Conservation (phyloP, 2,113 vertebrate genomes). For the Anthoscopus minutus region DNA sequence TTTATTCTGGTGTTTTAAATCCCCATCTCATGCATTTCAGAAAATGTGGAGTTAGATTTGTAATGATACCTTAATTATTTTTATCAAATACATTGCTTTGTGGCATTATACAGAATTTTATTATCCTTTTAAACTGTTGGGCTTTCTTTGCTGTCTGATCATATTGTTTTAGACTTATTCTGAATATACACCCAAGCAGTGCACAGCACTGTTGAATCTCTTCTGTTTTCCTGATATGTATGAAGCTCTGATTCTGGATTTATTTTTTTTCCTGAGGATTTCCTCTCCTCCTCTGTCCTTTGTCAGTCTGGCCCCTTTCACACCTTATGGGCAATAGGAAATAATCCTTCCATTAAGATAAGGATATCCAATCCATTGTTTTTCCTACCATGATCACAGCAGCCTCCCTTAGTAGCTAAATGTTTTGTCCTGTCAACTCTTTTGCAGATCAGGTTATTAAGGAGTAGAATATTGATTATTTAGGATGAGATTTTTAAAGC, state of each 20-base stretch:
- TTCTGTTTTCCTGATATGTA: constrained; percentile 36
- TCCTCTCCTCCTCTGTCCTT: not conserved
- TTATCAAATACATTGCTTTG: constrained; percentile 44
- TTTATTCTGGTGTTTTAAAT: constrained; percentile 30
- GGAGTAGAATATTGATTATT: constrained; percentile 57
- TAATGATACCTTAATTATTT: constrained; percentile 48
- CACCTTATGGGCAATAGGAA: not conserved
- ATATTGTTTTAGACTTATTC: constrained; percentile 52
- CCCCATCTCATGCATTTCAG: constrained; percentile 31
- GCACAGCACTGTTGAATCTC: constrained; percentile 22
- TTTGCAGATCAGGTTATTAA: constrained; percentile 53
- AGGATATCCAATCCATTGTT: not conserved
- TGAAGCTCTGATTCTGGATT: constrained; percentile 39
- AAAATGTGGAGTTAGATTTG: constrained; percentile 33
- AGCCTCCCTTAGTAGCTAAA: constrained; percentile 40
- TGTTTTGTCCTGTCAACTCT: constrained; percentile 48
- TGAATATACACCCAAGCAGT: constrained; percentile 2
- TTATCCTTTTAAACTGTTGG: not conserved
- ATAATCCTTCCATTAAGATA: not conserved
- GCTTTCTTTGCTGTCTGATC: constrained; percentile 30
- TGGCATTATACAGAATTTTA: constrained; percentile 24
- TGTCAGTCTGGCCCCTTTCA: not conserved
- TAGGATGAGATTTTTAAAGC: constrained; percentile 42
- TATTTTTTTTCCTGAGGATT: not conserved
- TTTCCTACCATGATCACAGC: constrained; percentile 21